These are phyloP conservation scores for Bellardia pandia DNA, from an alignment of 2,888 invertebrate genomes.

Conservation along the genomic window DNA sequence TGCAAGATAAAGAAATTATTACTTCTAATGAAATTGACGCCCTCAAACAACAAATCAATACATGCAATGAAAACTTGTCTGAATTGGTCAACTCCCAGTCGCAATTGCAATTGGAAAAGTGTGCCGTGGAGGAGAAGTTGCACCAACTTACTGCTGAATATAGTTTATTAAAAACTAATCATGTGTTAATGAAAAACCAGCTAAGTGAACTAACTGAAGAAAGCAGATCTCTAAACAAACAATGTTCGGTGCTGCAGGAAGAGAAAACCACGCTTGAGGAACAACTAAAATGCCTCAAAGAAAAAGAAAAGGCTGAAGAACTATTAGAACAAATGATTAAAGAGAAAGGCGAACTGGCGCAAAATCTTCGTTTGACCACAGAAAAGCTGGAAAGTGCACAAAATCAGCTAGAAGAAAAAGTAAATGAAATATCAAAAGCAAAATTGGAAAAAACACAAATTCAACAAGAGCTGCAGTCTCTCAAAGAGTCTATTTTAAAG, in stretches of 20 bases:
- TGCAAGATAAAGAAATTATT: conserved; percentile 59
- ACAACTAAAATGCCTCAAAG: conserved; percentile 52
- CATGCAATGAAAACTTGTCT: background rate
- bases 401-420: conserved; percentile 31
- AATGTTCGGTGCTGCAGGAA: conserved; percentile 14
- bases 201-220: conserved; percentile 51
- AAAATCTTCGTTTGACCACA: conserved; percentile 44
- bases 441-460: conserved; percentile 29
- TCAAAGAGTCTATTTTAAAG: conserved; percentile 17
- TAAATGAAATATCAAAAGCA: background rate
- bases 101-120: conserved; percentile 17
- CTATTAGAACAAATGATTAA: conserved; percentile 45
- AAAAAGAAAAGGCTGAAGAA: conserved; percentile 45
- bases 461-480: background rate
- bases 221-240: conserved; percentile 31
- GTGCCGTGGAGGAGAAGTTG: conserved; percentile 27
- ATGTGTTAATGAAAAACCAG: conserved; percentile 27
- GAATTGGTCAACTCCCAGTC: background rate
- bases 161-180: conserved; percentile 23
- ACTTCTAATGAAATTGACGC: background rate
- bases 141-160: conserved; percentile 8
- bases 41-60: conserved; percentile 1
- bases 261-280: conserved; percentile 34
- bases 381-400: conserved; percentile 36
- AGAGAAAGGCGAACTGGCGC: conserved; percentile 40